Base-by-base conservation (phyloP, 2,113 vertebrate genomes). In the Fukomys damarensis region DNA sequence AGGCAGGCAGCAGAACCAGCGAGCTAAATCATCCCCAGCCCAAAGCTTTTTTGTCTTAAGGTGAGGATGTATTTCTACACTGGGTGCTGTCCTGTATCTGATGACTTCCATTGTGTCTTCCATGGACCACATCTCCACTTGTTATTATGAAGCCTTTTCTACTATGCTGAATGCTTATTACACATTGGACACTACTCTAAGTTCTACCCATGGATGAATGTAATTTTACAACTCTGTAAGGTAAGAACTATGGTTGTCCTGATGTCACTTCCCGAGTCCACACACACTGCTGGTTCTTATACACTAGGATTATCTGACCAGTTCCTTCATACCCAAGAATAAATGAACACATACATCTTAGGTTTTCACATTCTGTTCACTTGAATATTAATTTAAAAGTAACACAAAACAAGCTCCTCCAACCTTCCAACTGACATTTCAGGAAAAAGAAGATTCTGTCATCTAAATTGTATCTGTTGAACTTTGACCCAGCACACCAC, bases 341-440 rank as follows among this genome's bases (percentile, higher is more conserved):
- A 84, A 97, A n/a, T 49, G 5, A 43, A 66, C 38, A 65, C 17
- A 20, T 20, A 74, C 72, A 72, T 59, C 38, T 52, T 79, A 41
- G 2, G 30, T 88, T 13, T 86, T 49, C 72, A 5, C 22, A 72
- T 87, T 90, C 54, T 59, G 7, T 86, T 30, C 22, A 65, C 32
- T 82, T 91, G 56, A 86, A 94, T 77, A 82, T 17, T 82, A 49
- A 86, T 6, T 56, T 63, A 77, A 94, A 41, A 82, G 56, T 10
- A 58, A 80, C 24, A 58, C 28, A 72, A 77, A 79, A 94, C 24
- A 5, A 19, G 9, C 8, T 54, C 26, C 17, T 84, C 7, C 4
- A 26, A 4, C 17, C 19, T 68, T 30, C 30, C 30, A 54, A 1
- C 0, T 17, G 65, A 4, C 35, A 2, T 28, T 38, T 65, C 41